A percentile compares a stretch with the other conserved stretches of the same genome.
Evolutionary conservation across 1,140 invertebrate species (phyloP).

Genomic region (Diploscapter pachys): DNA sequence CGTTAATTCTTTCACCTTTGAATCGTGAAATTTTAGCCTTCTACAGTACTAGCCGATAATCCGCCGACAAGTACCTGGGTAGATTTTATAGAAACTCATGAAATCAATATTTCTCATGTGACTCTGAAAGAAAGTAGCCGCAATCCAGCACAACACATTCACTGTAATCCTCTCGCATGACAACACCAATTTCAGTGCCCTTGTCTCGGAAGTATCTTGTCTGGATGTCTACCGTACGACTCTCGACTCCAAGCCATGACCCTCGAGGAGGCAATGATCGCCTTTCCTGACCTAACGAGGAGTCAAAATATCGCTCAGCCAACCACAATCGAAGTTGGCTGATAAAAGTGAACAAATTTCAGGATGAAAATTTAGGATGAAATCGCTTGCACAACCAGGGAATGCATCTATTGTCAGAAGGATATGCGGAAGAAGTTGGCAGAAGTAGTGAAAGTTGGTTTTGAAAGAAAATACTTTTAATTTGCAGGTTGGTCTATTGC

Average conservation of each 20-base stretch:
- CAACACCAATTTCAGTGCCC: too few species aligned
- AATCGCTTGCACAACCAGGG: slow-evolving; percentile 4
- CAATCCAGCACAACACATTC: too few species aligned
- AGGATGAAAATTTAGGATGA: neutral
- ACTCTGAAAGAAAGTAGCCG: too few species aligned
- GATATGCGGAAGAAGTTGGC: neutral
- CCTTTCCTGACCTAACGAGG: slow-evolving; percentile 17
- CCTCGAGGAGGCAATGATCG: slow-evolving; percentile 13
- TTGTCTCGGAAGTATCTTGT: too few species aligned
- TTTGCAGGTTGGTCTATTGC: slow-evolving; percentile 10
- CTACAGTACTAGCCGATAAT: too few species aligned
- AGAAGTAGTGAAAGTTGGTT: neutral
- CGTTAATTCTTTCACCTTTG: too few species aligned
- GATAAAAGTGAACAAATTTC: slow-evolving; percentile 1
- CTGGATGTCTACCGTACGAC: slow-evolving; percentile 9
- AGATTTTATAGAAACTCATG: too few species aligned
- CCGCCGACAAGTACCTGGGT: too few species aligned
- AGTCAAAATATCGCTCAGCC: neutral
- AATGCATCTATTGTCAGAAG: slow-evolving; percentile 1
- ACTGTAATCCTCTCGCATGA: too few species aligned
- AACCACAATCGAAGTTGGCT: neutral
- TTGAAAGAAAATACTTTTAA: neutral
- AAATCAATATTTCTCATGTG: too few species aligned
- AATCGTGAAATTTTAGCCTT: too few species aligned
- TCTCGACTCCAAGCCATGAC: slow-evolving; percentile 18